phyloP scores from a whole-genome alignment of 2,888 invertebrate species.

The Griposia aprilina region DNA sequence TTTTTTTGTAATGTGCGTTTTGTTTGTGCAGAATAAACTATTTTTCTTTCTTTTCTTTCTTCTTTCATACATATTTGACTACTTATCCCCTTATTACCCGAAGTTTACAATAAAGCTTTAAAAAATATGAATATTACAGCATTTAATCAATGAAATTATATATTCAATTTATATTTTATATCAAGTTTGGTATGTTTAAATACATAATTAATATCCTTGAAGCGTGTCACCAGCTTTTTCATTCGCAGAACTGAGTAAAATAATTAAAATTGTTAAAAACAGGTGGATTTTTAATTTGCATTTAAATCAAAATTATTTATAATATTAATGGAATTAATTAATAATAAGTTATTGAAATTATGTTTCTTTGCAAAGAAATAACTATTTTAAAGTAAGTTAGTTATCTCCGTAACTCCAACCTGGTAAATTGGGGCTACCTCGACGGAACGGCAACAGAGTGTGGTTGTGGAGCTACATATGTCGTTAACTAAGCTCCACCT shows the following conservation, averaged over 20 bases:
- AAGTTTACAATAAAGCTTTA: not conserved
- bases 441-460: too few relatives aligned
- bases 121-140: not conserved
- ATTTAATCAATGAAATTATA: slow-evolving; percentile 1
- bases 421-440: too few relatives aligned
- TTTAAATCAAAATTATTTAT: slow-evolving; percentile 9
- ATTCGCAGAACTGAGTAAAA: not conserved
- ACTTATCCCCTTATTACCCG: not conserved
- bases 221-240: slow-evolving; percentile 1
- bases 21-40: too few relatives aligned
- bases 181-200: not conserved
- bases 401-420: too few relatives aligned
- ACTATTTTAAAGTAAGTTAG: not conserved
- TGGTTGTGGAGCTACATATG: too few relatives aligned
- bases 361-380: not conserved
- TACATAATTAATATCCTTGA: not conserved
- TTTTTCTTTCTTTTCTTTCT: too few relatives aligned
- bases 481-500: too few relatives aligned
- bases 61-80: too few relatives aligned
- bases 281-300: slow-evolving; percentile 14
- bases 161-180: slow-evolving; percentile 8
- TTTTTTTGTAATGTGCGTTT: too few relatives aligned
- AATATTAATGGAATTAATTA: not conserved
- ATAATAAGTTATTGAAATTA: not conserved
- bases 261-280: slow-evolving; percentile 14